Evolutionary conservation across 1,140 invertebrate genomes (phyloP).

Genomic region (Matsumurasca onukii): DNA sequence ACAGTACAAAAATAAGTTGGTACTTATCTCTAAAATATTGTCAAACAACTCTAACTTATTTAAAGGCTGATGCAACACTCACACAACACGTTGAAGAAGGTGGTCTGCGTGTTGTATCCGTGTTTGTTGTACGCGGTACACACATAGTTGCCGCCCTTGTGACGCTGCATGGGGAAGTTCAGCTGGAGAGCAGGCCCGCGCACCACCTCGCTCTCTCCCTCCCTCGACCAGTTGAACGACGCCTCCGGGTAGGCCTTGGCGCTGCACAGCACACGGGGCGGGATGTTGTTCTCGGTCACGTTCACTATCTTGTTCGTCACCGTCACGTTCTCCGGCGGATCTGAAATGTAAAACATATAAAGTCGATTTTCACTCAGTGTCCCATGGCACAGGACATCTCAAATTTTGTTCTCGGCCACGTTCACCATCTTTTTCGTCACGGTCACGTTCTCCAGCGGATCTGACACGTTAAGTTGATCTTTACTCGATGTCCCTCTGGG

Average conservation of each 20-base stretch:
- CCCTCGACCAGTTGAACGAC: slow-evolving; percentile 65
- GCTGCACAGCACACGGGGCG: slow-evolving; percentile 71
- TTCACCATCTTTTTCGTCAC: slow-evolving; percentile 69
- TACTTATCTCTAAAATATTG: too few relatives aligned
- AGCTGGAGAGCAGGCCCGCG: slow-evolving; percentile 56
- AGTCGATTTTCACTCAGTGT: too few relatives aligned
- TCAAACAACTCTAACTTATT: too few relatives aligned
- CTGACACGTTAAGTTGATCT: too few relatives aligned
- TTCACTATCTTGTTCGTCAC: slow-evolving; percentile 69
- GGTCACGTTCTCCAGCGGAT: slow-evolving; percentile 81
- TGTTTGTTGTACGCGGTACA: slow-evolving; percentile 78
- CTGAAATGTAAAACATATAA: slow-evolving; percentile 56
- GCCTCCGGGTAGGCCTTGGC: slow-evolving; percentile 73
- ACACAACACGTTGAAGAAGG: slow-evolving; percentile 78
- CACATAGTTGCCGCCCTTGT: slow-evolving; percentile 67
- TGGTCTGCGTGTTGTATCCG: slow-evolving; percentile 62
- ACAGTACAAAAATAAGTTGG: too few relatives aligned
- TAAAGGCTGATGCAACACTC: slow-evolving; percentile 56
- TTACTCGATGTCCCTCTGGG: too few relatives aligned
- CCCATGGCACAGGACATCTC: slow-evolving; percentile 73
- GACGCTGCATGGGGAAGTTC: slow-evolving; percentile 58
- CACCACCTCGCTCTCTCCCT: slow-evolving; percentile 52
- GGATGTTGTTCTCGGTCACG: slow-evolving; percentile 74
- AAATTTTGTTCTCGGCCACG: slow-evolving; percentile 71
- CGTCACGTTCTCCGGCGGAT: slow-evolving; percentile 82